phyloP scores from a whole-genome alignment of 2,113 vertebrate genomes.

The Clarias batrachus region DNA sequence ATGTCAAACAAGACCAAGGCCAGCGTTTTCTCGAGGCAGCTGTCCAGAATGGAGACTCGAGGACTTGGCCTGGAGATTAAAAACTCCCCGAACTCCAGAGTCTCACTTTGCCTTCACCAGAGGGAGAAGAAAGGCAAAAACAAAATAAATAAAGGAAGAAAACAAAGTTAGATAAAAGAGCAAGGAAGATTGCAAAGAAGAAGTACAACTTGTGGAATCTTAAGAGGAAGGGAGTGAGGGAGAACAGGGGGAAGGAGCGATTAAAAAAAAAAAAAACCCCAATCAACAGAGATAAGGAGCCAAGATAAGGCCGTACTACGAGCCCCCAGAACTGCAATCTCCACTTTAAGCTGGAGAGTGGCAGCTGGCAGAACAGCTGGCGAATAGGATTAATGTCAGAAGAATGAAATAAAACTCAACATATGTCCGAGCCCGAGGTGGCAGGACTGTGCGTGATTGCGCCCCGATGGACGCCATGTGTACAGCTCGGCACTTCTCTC shows the following conservation, averaged over 20 bases:
- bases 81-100: conserved; percentile 40
- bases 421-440: conserved; percentile 99
- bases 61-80: conserved; percentile 55
- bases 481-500: conserved; percentile 90
- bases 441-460: conserved; percentile 96
- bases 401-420: conserved; percentile 99
- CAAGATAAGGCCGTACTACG: conserved; percentile 89
- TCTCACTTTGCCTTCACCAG: conserved; percentile 29
- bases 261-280: conserved; percentile 76
- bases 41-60: conserved; percentile 38
- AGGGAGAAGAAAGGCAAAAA: conserved; percentile 47
- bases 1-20: conserved; percentile 42
- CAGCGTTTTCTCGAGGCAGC: conserved; percentile 46
- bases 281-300: conserved; percentile 80
- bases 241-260: conserved; percentile 36
- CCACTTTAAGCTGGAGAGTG: conserved; percentile 92
- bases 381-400: conserved; percentile 99
- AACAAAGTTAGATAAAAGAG: conserved; percentile 51
- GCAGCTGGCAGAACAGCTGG: conserved; percentile 99
- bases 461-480: conserved; percentile 97
- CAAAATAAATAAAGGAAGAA: conserved; percentile 25
- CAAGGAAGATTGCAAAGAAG: conserved; percentile 45
- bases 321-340: conserved; percentile 97
- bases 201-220: conserved; percentile 60
- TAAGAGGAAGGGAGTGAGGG: conserved; percentile 52